Conservation (phyloP, 2,888 invertebrate species). For the Romanomermis culicivorax region DNA sequence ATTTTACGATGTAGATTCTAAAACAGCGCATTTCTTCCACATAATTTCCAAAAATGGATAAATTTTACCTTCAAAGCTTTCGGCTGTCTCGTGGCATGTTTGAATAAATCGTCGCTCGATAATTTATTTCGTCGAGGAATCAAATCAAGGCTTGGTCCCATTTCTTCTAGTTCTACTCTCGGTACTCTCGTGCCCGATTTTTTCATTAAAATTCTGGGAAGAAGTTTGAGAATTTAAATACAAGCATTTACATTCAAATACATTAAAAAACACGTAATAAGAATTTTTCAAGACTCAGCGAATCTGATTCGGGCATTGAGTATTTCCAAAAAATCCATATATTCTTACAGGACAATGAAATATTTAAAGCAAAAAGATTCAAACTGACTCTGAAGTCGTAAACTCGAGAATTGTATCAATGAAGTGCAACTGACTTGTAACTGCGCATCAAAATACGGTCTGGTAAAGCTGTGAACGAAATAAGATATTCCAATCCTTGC, state of each 20-base stretch:
- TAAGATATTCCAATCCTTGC: constrained; percentile 75
- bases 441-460: constrained; percentile 54
- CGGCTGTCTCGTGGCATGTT: constrained; percentile 26
- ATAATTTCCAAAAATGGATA: too few species aligned
- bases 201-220: constrained; percentile 50
- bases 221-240: not conserved
- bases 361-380: too few species aligned
- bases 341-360: too few species aligned
- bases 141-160: constrained; percentile 77
- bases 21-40: too few species aligned
- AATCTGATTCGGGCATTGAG: too few species aligned
- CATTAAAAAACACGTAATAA: too few species aligned
- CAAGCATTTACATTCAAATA: too few species aligned
- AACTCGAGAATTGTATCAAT: too few species aligned
- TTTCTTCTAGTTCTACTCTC: constrained; percentile 71
- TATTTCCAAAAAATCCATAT: not conserved
- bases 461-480: constrained; percentile 65
- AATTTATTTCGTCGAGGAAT: constrained; percentile 60
- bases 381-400: too few species aligned
- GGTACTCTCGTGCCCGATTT: constrained; percentile 75
- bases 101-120: constrained; percentile 58
- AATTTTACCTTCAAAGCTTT: constrained; percentile 29
- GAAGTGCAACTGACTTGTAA: too few species aligned
- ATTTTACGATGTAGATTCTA: too few species aligned
- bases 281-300: too few species aligned